phyloP scores from a whole-genome alignment of 2,113 vertebrate genomes.

The Mirounga angustirostris region DNA sequence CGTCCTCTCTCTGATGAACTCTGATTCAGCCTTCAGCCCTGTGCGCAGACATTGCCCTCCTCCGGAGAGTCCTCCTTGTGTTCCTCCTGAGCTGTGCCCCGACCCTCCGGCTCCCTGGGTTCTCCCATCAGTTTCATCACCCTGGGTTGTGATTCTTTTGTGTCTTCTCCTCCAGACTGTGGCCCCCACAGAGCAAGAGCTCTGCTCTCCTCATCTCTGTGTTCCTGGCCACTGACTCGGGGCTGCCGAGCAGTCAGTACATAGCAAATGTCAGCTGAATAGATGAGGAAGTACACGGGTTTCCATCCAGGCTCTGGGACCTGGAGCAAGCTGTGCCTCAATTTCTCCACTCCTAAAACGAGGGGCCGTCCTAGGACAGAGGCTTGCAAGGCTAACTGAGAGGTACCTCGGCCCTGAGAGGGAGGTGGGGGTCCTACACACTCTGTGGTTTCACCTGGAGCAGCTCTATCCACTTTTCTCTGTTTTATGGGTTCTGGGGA shows the following conservation, averaged over 20 bases:
- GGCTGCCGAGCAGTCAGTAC: neutral
- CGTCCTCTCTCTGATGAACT: neutral
- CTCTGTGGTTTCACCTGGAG: neutral
- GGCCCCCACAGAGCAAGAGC: neutral
- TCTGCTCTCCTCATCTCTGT: neutral
- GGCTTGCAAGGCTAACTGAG: neutral
- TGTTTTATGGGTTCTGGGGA: neutral
- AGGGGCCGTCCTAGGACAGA: neutral
- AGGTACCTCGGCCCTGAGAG: neutral
- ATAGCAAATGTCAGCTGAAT: neutral
- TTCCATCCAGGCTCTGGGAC: neutral
- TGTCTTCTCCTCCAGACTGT: neutral
- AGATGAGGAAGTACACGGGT: neutral
- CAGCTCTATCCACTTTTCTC: neutral
- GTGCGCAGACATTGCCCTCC: neutral
- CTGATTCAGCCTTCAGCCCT: neutral
- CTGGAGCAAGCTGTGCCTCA: neutral
- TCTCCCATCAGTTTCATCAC: neutral
- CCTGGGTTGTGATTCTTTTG: neutral
- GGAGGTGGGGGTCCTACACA: neutral
- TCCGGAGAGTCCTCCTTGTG: neutral
- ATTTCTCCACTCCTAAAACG: neutral
- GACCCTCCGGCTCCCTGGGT: neutral
- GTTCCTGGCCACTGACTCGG: neutral
- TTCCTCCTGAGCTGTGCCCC: neutral